A percentile compares a stretch with the other conserved stretches of the same genome.
phyloP scores from a whole-genome alignment of 2,888 invertebrate species.

The Cremastinae sp. region DNA sequence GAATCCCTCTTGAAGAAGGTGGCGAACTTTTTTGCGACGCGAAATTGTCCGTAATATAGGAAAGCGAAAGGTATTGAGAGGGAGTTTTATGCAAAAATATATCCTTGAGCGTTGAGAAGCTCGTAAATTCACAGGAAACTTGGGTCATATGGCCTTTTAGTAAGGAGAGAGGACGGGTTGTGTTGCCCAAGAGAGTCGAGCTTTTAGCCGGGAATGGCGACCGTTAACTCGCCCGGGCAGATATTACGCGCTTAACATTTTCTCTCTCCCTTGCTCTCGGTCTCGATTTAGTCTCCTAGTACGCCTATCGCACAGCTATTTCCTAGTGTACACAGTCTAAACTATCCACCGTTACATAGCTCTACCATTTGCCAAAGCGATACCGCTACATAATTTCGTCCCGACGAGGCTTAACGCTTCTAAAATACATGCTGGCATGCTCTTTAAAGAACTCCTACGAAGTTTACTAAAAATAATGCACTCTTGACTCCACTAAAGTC shows the following conservation, averaged over 20 bases:
- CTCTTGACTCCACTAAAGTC: conserved; percentile 11
- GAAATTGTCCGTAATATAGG: background rate
- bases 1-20: background rate
- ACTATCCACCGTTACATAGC: conserved; percentile 34
- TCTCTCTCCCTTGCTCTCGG: conserved; percentile 19
- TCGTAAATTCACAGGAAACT: conserved; percentile 65
- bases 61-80: conserved; percentile 22
- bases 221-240: conserved; percentile 66
- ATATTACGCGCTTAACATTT: conserved; percentile 61
- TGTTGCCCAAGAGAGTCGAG: conserved; percentile 62
- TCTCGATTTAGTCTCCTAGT: conserved; percentile 6
- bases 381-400: conserved; percentile 38
- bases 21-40: background rate
- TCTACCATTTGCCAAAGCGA: conserved; percentile 43
- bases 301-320: conserved; percentile 42
- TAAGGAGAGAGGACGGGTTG: conserved; percentile 62
- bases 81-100: conserved; percentile 32
- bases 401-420: conserved; percentile 41
- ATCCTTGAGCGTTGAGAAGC: conserved; percentile 46
- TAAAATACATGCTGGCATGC: background rate
- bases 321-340: conserved; percentile 28
- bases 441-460: conserved; percentile 35
- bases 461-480: conserved; percentile 37
- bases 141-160: conserved; percentile 66
- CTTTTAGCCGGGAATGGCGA: conserved; percentile 69